A percentile compares a stretch with the other conserved stretches of the same genome.
Evolutionary conservation across 2,888 invertebrate genomes (phyloP).

Genomic region (Phasia obesa): DNA sequence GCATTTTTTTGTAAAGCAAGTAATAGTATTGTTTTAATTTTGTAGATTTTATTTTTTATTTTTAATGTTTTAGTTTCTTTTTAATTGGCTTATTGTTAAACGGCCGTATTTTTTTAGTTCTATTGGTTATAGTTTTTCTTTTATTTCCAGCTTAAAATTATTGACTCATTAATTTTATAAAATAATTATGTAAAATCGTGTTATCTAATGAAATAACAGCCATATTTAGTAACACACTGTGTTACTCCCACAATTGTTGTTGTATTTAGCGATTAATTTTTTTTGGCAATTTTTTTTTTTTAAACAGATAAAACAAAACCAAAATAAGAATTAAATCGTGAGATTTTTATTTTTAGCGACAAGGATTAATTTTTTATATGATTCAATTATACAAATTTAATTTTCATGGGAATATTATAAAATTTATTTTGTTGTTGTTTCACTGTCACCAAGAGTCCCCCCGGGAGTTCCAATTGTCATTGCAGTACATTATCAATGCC

Average conservation of each 20-base stretch:
- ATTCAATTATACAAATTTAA: neutral
- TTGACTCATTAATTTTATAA: conserved; percentile 64
- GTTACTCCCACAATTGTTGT: conserved; percentile 51
- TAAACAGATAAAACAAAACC: too few species aligned
- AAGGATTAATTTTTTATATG: conserved; percentile 35
- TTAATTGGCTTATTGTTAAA: conserved; percentile 69
- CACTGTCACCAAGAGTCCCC: too few species aligned
- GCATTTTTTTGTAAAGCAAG: neutral
- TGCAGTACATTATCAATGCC: too few species aligned
- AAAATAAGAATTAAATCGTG: conserved; percentile 41
- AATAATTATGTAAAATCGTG: conserved; percentile 64
- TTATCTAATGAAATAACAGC: conserved; percentile 49
- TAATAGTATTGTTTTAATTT: conserved; percentile 18
- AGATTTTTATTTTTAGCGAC: conserved; percentile 19
- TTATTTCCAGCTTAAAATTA: conserved; percentile 20
- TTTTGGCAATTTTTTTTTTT: neutral
- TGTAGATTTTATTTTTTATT: conserved; percentile 13
- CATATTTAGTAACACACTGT: conserved; percentile 35
- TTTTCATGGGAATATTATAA: too few species aligned
- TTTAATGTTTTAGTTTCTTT: conserved; percentile 51
- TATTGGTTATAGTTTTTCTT: neutral
- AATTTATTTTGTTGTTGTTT: too few species aligned
- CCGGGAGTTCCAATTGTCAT: too few species aligned
- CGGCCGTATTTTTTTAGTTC: conserved; percentile 11
- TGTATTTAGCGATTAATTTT: conserved; percentile 30